These are phyloP conservation scores for Rhyacichthys aspro DNA, from an alignment of 2,797 vertebrate genomes.

Conservation along the genomic window DNA sequence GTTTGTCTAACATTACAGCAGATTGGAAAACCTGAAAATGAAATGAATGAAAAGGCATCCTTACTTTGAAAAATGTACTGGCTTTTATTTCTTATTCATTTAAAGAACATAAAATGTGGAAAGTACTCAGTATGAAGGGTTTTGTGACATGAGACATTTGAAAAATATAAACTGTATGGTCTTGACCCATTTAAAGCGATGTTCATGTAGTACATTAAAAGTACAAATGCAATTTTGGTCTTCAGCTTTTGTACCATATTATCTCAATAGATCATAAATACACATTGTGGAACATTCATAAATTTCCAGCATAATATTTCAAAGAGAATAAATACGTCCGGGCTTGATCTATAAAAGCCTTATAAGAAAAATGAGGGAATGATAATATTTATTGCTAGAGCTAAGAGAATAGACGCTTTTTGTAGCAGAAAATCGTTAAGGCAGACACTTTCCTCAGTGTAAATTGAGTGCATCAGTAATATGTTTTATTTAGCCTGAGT, in stretches of 20 bases:
- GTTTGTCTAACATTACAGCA: too few species aligned
- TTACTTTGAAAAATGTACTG: constrained; percentile 1
- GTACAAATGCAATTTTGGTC: constrained; percentile 67
- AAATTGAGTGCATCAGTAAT: constrained; percentile 36
- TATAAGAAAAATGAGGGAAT: constrained; percentile 7
- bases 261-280: constrained; percentile 60
- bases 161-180: constrained; percentile 79
- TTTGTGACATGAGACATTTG: constrained; percentile 63
- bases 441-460: not conserved
- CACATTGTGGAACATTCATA: constrained; percentile 49
- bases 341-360: constrained; percentile 23
- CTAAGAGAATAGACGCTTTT: too few species aligned
- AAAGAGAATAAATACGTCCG: constrained; percentile 60
- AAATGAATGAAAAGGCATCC: too few species aligned
- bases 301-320: constrained; percentile 54
- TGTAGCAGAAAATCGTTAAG: constrained; percentile 15
- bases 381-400: constrained; percentile 33
- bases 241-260: constrained; percentile 51
- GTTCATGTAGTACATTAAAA: too few species aligned
- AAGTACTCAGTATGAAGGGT: constrained; percentile 38
- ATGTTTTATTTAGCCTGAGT: constrained; percentile 59
- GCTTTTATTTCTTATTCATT: constrained; percentile 31
- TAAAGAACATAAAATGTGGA: constrained; percentile 11
- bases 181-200: too few species aligned
- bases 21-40: not conserved